Evolutionary conservation across 2,113 vertebrate species (phyloP), one percentile per base, ranked within the genome.

Genomic region (Chinchilla lanigera): DNA sequence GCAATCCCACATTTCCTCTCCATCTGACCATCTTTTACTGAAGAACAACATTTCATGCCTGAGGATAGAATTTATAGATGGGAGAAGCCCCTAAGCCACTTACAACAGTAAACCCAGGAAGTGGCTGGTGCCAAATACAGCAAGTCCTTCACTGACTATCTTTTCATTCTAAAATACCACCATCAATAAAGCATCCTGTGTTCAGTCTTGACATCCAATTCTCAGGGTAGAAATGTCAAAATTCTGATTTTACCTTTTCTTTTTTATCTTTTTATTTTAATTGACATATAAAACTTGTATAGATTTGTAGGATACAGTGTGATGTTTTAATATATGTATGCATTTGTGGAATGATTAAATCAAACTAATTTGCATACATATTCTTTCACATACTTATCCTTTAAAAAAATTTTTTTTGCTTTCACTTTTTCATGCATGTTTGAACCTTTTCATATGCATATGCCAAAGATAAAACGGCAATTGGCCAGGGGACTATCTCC

Each of bases 11-110:
- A 80, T 58, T 44, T 97, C 63, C 77, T 89, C 78, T 83, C 91
- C 73, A 93, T 90, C 91, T 97, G 92, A 89, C 71, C 90, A 94
- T 56, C 69, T 85, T 88, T 96, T 73, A 87, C 47, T 67, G 94
- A 52, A 95, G 80, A 78, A 88, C 86, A 75, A 77, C 52, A 86
- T 77, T 94, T 89, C 93, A 88, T 91, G 58, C 41, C 58, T 78
- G 35, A 33, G 54, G 82, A 47, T 60, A 41, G 44, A 93, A 60
- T 87, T 91, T 63, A 96, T 52, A 95, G 84, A 85, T 58, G 65
- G 8, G 20, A 73, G 86, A 93, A 90, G 22, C 20, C 89, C 78
- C n/a, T n/a, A 67, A 80, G 47, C 14, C 58, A 94, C 75, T 93
- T 73, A 58, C 47, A 52, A 89, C 61, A 77, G 67, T 93, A 95